Evolutionary conservation across 2,888 invertebrate genomes (phyloP), one percentile per base, ranked within the genome.

Genomic region (Apomyelois bistriatella): DNA sequence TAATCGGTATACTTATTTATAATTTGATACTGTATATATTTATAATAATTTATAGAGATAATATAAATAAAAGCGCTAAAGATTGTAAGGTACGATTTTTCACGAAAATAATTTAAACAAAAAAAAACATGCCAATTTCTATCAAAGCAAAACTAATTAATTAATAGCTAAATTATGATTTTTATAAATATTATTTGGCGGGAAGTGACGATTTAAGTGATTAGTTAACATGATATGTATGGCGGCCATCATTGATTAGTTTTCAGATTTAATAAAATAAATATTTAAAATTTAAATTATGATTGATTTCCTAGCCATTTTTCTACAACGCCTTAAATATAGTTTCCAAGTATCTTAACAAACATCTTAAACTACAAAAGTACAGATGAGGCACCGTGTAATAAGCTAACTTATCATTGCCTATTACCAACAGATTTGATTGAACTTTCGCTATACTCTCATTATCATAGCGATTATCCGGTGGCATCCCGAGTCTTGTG

Each of bases 1-100:
- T 72, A 71, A 63, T 60, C 58, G 56, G 32, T 46, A 10, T 47
- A 15, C 35, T 28, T 43, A 15, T 47, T 28, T 43, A 28, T 2
- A 35, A 35, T 13, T 32, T 46, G 4, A 15, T 16, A n/a, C 22
- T 22, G 9, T 1, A 22, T 22, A 22, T 22, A 5, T 22, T 22
- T 3, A 22, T 22, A 22, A 22, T 22, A 22, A 22, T 3, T 22
- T 22, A 22, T n/a, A n/a, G n/a, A n/a, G n/a, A 22, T 22, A 22
- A 22, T 5, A 22, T 22, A 22, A 22, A 3, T 22, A 22, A n/a
- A n/a, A n/a, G n/a, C n/a, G n/a, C n/a, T n/a, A n/a, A n/a, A n/a
- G n/a, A n/a, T n/a, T n/a, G n/a, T n/a, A n/a, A n/a, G n/a, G n/a
- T n/a, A n/a, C n/a, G n/a, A n/a, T n/a, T n/a, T n/a, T n/a, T n/a